Base-by-base conservation (phyloP, 2,113 vertebrate genomes). In the Hoplias malabaricus region DNA sequence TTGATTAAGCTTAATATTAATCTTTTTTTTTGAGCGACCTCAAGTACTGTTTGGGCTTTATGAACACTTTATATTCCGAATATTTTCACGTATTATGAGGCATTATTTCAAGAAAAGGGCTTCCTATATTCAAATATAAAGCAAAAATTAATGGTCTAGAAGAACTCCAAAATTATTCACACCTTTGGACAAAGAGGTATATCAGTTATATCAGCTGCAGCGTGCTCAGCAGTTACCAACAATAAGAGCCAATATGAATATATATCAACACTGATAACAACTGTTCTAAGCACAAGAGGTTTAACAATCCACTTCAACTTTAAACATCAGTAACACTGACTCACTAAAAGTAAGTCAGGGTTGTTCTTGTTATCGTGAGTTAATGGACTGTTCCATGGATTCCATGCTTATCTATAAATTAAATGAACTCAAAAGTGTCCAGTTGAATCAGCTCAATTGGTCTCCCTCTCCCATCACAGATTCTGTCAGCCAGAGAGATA, bases 1-100 rank as follows among this genome's bases (percentile, higher is more conserved):
- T 74, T 73, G 62, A 67, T 75, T 74, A 69, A 75, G 27, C 59
- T 80, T 74, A 57, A 34, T 65, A 80, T 75, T 62, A 46, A 70
- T 75, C 57, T 56, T 38, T 14, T 57, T 57, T 21, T 23, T 14
- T 61, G 29, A 14, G 19, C 3, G 13, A 27, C 8, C 31, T 33
- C 57, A 61, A 29, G 29, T 61, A 29, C 29, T 2, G 10, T 57
- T 57, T 59, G 27, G 11, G 56, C 21, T 63, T n/a, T 34, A 38
- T 21, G 11, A 71, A 40, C 23, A 40, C 25, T 63, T 25, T 40
- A 31, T 7, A 43, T 25, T 57, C 29, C 38, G 62, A 74, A 63
- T 36, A 9, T 16, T 48, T 48, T n/a, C 16, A 53, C 48, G 23
- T 53, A 53, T 53, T 53, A 53, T 53, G 48, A 53, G 48, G 21